Conservation (phyloP, 1,140 invertebrate species). For the Macrocentrus cingulum region DNA sequence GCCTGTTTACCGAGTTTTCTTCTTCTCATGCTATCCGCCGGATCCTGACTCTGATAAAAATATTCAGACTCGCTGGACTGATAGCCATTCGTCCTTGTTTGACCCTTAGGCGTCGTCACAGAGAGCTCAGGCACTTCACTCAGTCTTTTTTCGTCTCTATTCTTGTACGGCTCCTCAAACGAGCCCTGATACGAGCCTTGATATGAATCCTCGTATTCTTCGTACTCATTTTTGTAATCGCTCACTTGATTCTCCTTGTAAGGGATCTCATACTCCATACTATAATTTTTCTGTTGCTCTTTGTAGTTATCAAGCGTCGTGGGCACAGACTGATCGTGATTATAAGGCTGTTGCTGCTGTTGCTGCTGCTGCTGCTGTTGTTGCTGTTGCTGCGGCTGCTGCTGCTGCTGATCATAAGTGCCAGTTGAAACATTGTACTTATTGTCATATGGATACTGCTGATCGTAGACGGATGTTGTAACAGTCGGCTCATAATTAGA, state of each 20-base stretch:
- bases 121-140: conserved; percentile 52
- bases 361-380: too few relatives aligned
- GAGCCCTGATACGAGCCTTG: conserved; percentile 46
- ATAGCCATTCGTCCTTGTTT: conserved; percentile 49
- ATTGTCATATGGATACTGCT: conserved; percentile 41
- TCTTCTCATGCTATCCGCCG: conserved; percentile 31
- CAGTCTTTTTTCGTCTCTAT: conserved; percentile 29
- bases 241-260: conserved; percentile 39
- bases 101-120: conserved; percentile 48
- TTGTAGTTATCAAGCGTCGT: conserved; percentile 19
- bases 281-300: conserved; percentile 36
- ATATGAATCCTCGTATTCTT: conserved; percentile 45
- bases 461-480: conserved; percentile 39
- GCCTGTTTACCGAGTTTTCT: conserved; percentile 46
- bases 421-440: conserved; percentile 45
- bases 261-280: conserved; percentile 36
- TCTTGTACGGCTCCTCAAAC: conserved; percentile 46
- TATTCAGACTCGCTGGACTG: conserved; percentile 49
- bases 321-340: conserved; percentile 30
- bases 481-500: conserved; percentile 23
- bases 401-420: conserved; percentile 33
- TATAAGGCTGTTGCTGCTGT: conserved; percentile 23
- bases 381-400: too few relatives aligned
- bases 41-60: conserved; percentile 42
- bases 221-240: conserved; percentile 41